phyloP scores from a whole-genome alignment of 2,113 vertebrate species.

The Triplophysa tibetana region DNA sequence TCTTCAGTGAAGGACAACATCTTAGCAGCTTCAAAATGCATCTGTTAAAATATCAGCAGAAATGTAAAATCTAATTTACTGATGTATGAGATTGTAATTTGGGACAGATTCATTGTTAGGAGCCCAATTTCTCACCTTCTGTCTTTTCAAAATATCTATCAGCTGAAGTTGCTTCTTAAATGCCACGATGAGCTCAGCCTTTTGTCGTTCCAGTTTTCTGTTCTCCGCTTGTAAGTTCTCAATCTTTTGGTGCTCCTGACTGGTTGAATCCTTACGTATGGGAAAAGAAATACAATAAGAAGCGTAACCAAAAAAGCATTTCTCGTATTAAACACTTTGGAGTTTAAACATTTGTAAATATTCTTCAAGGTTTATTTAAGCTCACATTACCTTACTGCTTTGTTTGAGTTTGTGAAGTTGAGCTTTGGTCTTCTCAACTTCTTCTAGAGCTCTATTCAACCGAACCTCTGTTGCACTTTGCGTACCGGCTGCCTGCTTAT shows the following conservation, averaged over 20 bases:
- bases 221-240: constrained; percentile 88
- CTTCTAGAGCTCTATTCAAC: constrained; percentile 90
- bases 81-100: background rate
- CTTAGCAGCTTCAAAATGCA: constrained; percentile 95
- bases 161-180: constrained; percentile 95
- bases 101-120: background rate
- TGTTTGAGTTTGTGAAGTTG: constrained; percentile 85
- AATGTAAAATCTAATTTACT: background rate
- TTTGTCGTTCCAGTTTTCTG: constrained; percentile 91
- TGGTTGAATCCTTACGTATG: constrained; percentile 76
- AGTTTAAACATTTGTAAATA: background rate
- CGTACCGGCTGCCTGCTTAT: constrained; percentile 79
- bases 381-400: constrained; percentile 79
- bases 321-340: background rate
- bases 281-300: constrained; percentile 25
- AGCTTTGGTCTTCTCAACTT: constrained; percentile 80
- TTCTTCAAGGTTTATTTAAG: background rate
- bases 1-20: constrained; percentile 95
- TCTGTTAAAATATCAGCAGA: constrained; percentile 68
- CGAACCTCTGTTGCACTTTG: constrained; percentile 83
- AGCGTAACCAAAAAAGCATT: background rate
- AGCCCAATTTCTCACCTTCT: constrained; percentile 79
- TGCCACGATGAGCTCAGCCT: constrained; percentile 84
- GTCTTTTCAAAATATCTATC: constrained; percentile 93
- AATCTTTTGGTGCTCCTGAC: constrained; percentile 82